Percentiles rank a stretch among this genome's conserved stretches.
Evolutionary conservation across 2,797 vertebrate species (phyloP).

Genomic region (Garrulus glandarius): DNA sequence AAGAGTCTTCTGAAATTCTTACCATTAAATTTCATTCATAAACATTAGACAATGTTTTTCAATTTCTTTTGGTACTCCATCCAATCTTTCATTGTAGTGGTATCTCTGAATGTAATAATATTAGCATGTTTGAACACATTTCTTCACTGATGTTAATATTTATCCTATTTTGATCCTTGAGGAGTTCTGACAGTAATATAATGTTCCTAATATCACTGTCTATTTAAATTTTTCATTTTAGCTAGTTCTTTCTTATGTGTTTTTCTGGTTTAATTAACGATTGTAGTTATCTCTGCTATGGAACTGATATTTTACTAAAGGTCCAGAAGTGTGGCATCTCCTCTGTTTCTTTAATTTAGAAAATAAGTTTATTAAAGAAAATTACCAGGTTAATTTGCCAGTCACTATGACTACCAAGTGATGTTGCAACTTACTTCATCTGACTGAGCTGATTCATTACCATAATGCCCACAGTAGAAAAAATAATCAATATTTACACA

Average conservation of each 20-base stretch:
- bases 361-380: background rate
- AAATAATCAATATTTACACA: background rate
- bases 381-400: background rate
- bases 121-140: background rate
- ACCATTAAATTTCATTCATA: background rate
- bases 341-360: background rate
- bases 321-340: background rate
- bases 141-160: background rate
- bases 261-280: background rate
- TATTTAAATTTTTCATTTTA: background rate
- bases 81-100: background rate
- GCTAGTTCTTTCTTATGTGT: background rate
- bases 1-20: background rate
- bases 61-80: background rate
- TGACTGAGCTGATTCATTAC: background rate
- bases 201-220: background rate
- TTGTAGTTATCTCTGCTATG: background rate
- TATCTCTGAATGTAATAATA: background rate
- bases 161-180: background rate
- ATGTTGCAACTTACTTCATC: background rate
- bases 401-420: background rate
- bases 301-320: background rate
- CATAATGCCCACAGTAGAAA: background rate
- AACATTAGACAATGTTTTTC: background rate
- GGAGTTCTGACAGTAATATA: background rate